Evolutionary conservation across 2,797 vertebrate genomes (phyloP).

Genomic region (Sebastes flavidus): DNA sequence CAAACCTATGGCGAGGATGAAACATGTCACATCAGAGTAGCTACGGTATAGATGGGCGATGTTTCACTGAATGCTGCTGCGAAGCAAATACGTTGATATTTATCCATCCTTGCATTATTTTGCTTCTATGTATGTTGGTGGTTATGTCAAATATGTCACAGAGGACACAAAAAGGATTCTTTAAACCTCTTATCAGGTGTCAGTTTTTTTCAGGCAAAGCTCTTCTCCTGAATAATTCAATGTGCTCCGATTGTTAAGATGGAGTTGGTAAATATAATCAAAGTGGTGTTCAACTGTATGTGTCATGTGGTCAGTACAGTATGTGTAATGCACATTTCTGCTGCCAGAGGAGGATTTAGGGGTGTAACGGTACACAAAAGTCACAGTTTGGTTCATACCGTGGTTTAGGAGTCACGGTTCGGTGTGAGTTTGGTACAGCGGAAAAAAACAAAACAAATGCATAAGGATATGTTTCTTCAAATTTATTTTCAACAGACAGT

Average conservation of each 20-base stretch:
- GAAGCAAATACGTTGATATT: neutral
- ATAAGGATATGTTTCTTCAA: neutral
- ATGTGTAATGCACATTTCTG: neutral
- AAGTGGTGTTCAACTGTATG: neutral
- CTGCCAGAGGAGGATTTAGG: neutral
- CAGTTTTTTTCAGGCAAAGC: neutral
- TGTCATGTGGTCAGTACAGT: neutral
- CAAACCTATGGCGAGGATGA: constrained; percentile 19
- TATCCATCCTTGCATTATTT: neutral
- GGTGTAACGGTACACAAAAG: neutral
- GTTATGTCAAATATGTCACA: neutral
- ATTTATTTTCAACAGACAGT: neutral
- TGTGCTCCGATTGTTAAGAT: neutral
- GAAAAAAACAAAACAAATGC: neutral
- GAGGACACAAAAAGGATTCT: neutral
- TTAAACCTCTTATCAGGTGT: neutral
- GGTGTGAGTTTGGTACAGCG: neutral
- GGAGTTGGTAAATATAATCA: neutral
- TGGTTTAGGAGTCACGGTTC: neutral
- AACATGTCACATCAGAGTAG: constrained; percentile 20
- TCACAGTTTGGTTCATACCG: too few species aligned
- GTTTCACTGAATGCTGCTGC: neutral
- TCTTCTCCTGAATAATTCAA: neutral
- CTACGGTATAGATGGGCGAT: neutral
- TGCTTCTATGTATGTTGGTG: neutral